Evolutionary conservation across 2,797 vertebrate genomes (phyloP), one percentile per base, ranked within the genome.

Genomic region (Poeciliopsis presidionis): DNA sequence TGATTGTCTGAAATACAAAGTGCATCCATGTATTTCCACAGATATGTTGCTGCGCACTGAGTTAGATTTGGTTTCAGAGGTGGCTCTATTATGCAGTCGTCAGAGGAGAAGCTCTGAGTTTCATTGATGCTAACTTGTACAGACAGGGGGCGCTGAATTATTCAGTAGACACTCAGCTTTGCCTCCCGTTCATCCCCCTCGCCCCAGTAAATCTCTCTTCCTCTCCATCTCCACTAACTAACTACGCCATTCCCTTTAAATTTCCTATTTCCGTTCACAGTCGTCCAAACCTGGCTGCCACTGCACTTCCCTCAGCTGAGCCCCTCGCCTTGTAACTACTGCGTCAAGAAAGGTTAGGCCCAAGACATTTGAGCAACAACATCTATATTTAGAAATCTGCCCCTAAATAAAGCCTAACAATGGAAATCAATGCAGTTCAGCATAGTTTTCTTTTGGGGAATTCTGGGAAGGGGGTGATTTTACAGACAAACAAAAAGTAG

Each of bases 101-200:
- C 83, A 84, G 86, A 87, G 86, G 89, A 91, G 90, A 91, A 76
- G 88, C 87, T 85, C 74, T 87, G 82, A 90, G 92, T 89, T 86
- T 88, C 79, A 82, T 74, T 95, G 95, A 96, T 74, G 92, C 85
- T 95, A 94, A 96, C 92, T 89, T 90, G 89, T 76, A 88, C 87
- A 94, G 95, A 95, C 95, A 94, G 90, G 86, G 87, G 84, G 81
- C 74, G 45, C 87, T 96, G 93, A 96, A 96, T 96, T 92, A 96
- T 96, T 96, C 94, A 96, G 80, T 84, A 89, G 72, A 82, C 89
- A 81, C 90, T 91, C 88, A 88, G 85, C 82, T 28, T 84, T 73
- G 80, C 82, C 74, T 86, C 74, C 71, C 76, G 87, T 86, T 86
- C 85, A 81, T 83, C 81, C 77, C 78, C 79, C 77, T 88, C 90